Conservation (phyloP, 2,797 vertebrate species). For the Paratrypauchen microcephalus region DNA sequence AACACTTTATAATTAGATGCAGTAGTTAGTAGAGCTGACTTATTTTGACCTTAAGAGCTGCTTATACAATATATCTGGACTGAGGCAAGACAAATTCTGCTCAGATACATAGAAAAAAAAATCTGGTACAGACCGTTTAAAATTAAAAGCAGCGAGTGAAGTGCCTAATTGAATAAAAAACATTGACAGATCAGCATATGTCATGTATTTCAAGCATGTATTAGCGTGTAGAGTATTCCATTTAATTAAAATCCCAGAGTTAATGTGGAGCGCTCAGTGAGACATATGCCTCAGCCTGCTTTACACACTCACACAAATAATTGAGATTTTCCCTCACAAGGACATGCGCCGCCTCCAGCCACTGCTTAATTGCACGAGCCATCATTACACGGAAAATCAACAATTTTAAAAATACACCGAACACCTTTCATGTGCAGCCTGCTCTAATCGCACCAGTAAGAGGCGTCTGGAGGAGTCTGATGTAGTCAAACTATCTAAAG, state of each 20-base stretch:
- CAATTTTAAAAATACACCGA: conserved; percentile 85
- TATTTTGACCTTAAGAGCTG: too few species aligned
- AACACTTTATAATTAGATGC: too few species aligned
- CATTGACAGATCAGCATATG: conserved; percentile 7
- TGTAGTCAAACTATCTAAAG: conserved; percentile 82
- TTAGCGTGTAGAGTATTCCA: conserved; percentile 22
- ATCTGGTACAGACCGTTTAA: too few species aligned
- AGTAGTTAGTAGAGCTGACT: too few species aligned
- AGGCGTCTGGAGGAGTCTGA: conserved; percentile 76
- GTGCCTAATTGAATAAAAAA: conserved; percentile 17
- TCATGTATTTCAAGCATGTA: conserved; percentile 24
- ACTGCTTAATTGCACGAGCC: conserved; percentile 80
- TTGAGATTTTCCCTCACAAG: conserved; percentile 79
- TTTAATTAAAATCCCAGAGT: conserved; percentile 32
- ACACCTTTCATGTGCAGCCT: conserved; percentile 79
- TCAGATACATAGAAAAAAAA: too few species aligned
- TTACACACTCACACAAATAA: conserved; percentile 67
- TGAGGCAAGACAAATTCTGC: too few species aligned
- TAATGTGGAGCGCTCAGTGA: conserved; percentile 39
- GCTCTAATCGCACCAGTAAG: conserved; percentile 79
- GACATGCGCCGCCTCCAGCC: conserved; percentile 78
- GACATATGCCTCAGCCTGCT: conserved; percentile 24
- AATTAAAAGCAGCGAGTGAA: conserved; percentile 2
- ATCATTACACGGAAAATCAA: conserved; percentile 83
- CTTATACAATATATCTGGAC: too few species aligned